Percentiles rank a stretch among this genome's conserved stretches.
Evolutionary conservation across 1,140 invertebrate genomes (phyloP).

Genomic region (Melipona quadrifasciata): DNA sequence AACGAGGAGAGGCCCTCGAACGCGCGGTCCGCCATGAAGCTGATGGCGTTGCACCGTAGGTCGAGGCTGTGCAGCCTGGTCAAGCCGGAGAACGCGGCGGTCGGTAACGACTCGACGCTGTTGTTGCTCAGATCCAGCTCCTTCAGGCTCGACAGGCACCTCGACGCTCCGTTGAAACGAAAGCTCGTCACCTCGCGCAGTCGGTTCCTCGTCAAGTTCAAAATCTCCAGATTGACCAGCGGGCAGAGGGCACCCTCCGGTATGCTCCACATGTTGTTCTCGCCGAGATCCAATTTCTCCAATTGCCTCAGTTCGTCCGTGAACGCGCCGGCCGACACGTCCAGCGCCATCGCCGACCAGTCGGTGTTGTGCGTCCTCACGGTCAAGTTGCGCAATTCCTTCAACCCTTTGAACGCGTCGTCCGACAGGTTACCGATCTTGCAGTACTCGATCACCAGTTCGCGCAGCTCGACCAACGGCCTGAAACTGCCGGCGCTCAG

Average conservation of each 20-base stretch:
- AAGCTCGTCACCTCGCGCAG: slow-evolving; percentile 90
- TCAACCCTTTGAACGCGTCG: slow-evolving; percentile 90
- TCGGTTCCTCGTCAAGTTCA: slow-evolving; percentile 92
- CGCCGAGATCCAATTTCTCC: slow-evolving; percentile 91
- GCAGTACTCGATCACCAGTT: slow-evolving; percentile 94
- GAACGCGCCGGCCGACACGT: slow-evolving; percentile 89
- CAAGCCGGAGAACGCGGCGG: slow-evolving; percentile 89
- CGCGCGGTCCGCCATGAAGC: slow-evolving; percentile 90
- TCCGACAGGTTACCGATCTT: slow-evolving; percentile 94
- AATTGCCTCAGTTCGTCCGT: slow-evolving; percentile 87
- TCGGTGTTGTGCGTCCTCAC: slow-evolving; percentile 94
- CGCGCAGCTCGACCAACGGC: slow-evolving; percentile 90
- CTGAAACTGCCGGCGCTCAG: slow-evolving; percentile 91
- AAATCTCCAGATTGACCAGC: slow-evolving; percentile 87
- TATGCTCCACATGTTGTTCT: slow-evolving; percentile 93
- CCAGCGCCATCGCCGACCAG: slow-evolving; percentile 92
- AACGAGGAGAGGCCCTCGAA: slow-evolving; percentile 90
- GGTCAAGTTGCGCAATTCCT: slow-evolving; percentile 91
- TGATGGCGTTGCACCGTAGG: slow-evolving; percentile 86
- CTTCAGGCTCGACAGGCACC: slow-evolving; percentile 87
- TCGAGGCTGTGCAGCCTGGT: slow-evolving; percentile 84
- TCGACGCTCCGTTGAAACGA: slow-evolving; percentile 86
- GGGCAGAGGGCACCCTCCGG: slow-evolving; percentile 92
- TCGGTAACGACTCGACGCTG: slow-evolving; percentile 89
- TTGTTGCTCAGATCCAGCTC: slow-evolving; percentile 92